Evolutionary conservation across 2,113 vertebrate genomes (phyloP).

Genomic region (Prochilodus magdalenae): DNA sequence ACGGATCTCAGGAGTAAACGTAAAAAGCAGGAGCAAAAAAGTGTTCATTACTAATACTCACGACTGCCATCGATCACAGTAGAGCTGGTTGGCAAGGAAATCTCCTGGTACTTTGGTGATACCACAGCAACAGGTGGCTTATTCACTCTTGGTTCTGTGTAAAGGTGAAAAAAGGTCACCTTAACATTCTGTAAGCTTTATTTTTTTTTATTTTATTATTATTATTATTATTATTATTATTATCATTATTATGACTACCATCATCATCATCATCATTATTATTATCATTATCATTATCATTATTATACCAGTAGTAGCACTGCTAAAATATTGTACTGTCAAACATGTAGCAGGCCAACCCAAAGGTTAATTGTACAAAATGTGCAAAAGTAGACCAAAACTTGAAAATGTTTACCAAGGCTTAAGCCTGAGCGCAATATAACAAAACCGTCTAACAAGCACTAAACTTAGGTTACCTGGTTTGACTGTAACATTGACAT

Average conservation of each 20-base stretch:
- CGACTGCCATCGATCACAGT: conserved; percentile 96
- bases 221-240: no score
- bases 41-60: conserved; percentile 76
- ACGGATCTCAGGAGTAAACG: no score
- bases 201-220: no score
- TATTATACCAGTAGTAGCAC: no score
- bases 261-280: no score
- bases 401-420: background rate
- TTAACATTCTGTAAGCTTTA: no score
- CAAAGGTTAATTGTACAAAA: background rate
- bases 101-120: conserved; percentile 91
- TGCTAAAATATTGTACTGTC: no score
- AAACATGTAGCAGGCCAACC: no score
- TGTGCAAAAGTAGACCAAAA: background rate
- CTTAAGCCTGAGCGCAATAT: background rate
- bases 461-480: conserved; percentile 73
- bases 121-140: conserved; percentile 91
- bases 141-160: conserved; percentile 93
- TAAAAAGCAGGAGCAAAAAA: no score
- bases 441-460: background rate
- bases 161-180: conserved; percentile 48
- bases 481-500: conserved; percentile 95
- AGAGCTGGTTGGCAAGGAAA: conserved; percentile 93
- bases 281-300: no score
- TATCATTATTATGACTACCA: no score